Percentiles rank a stretch among this genome's conserved stretches.
Evolutionary conservation across 2,113 vertebrate species (phyloP).

Genomic region (Tyto alba): DNA sequence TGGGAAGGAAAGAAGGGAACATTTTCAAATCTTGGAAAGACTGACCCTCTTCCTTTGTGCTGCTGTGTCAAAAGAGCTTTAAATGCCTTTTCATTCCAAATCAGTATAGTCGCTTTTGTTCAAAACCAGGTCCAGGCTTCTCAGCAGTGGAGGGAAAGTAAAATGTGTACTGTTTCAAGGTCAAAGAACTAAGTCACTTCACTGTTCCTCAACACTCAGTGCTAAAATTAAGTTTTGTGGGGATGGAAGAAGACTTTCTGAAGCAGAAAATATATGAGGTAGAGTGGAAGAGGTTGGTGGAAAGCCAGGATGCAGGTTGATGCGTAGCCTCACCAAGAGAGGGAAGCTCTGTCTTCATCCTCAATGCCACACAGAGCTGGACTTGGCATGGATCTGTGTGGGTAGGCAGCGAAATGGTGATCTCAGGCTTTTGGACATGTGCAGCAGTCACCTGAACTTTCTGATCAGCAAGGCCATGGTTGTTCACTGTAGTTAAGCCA

Average conservation of each 20-base stretch:
- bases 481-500: background rate
- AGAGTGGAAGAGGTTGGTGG: background rate
- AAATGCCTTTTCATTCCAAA: constrained; percentile 51
- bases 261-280: background rate
- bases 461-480: background rate
- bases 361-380: background rate
- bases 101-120: constrained; percentile 53
- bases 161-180: background rate
- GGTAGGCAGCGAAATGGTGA: background rate
- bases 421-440: background rate
- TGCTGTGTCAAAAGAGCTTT: constrained; percentile 49
- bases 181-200: background rate
- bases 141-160: background rate
- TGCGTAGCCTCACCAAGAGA: background rate
- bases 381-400: background rate
- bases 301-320: background rate
- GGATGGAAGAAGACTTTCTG: background rate
- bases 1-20: constrained; percentile 37
- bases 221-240: background rate
- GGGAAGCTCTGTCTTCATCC: background rate
- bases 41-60: constrained; percentile 30
- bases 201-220: background rate
- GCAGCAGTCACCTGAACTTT: background rate
- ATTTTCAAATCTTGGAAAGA: constrained; percentile 35
- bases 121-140: constrained; percentile 11